Evolutionary conservation across 2,797 vertebrate genomes (phyloP).

Genomic region (Neosilurus hyrtlii): DNA sequence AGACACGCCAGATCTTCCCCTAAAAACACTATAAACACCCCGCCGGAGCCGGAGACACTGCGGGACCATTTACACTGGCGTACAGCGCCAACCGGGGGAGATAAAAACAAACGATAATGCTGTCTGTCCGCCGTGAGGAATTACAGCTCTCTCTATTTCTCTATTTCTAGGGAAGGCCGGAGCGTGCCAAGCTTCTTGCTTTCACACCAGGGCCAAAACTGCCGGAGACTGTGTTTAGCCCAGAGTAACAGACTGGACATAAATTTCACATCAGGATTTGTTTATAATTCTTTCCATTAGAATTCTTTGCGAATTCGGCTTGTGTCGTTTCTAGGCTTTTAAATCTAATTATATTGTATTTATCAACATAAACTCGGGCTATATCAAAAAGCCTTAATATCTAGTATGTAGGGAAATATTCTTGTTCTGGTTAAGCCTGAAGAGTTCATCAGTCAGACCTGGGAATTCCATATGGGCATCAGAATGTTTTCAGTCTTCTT

Average conservation of each 20-base stretch:
- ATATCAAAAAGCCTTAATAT: neutral
- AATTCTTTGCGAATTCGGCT: neutral
- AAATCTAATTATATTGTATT: neutral
- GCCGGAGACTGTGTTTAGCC: conserved; percentile 19
- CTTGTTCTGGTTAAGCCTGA: neutral
- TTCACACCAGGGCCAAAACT: conserved; percentile 28
- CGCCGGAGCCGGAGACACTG: conserved; percentile 81
- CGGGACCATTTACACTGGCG: conserved; percentile 85
- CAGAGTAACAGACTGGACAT: conserved; percentile 28
- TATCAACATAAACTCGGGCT: neutral
- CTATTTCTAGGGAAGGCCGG: conserved; percentile 58
- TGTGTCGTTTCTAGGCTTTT: conserved; percentile 1
- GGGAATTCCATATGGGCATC: neutral
- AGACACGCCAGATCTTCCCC: conserved; percentile 88
- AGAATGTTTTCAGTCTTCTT: neutral
- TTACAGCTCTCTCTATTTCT: conserved; percentile 72
- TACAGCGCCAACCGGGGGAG: conserved; percentile 87
- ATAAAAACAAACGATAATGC: conserved; percentile 97
- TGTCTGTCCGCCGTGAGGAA: conserved; percentile 85
- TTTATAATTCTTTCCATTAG: conserved; percentile 15
- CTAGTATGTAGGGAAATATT: neutral
- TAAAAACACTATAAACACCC: conserved; percentile 92
- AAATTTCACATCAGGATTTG: conserved; percentile 18
- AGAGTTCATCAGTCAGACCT: neutral
- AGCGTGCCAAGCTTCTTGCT: conserved; percentile 25